Conservation (phyloP, 2,113 vertebrate species). For the Vireo altiloquus region DNA sequence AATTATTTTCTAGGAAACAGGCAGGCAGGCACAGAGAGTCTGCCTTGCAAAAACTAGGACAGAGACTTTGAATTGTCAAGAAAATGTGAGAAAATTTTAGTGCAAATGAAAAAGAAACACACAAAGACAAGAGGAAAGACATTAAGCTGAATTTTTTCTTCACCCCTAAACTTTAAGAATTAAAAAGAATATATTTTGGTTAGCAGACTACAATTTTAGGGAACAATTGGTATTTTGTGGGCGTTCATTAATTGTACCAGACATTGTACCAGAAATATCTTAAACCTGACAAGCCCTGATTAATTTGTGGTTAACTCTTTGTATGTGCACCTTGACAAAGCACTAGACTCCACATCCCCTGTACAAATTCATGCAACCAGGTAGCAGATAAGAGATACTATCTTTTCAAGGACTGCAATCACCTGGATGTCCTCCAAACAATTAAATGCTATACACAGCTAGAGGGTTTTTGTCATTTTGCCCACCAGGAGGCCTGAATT, state of each 20-base stretch:
- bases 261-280: background rate
- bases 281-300: background rate
- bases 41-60: background rate
- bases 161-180: background rate
- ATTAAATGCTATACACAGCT: background rate
- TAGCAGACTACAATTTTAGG: background rate
- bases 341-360: background rate
- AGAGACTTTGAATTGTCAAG: background rate
- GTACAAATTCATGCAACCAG: background rate
- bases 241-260: background rate
- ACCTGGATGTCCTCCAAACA: slow-evolving; percentile 8
- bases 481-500: background rate
- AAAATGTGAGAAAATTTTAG: slow-evolving; percentile 15
- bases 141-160: background rate
- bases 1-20: slow-evolving; percentile 6
- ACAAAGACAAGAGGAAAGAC: background rate
- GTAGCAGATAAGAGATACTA: background rate
- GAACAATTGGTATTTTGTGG: background rate
- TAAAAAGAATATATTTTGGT: background rate
- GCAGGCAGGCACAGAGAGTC: background rate
- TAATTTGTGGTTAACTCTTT: background rate
- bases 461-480: background rate
- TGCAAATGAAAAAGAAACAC: background rate
- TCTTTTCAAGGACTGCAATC: slow-evolving; percentile 21
- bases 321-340: background rate